Evolutionary conservation across 2,888 invertebrate species (phyloP), one percentile per base, ranked within the genome.

Genomic region (Ophion obscuratus): DNA sequence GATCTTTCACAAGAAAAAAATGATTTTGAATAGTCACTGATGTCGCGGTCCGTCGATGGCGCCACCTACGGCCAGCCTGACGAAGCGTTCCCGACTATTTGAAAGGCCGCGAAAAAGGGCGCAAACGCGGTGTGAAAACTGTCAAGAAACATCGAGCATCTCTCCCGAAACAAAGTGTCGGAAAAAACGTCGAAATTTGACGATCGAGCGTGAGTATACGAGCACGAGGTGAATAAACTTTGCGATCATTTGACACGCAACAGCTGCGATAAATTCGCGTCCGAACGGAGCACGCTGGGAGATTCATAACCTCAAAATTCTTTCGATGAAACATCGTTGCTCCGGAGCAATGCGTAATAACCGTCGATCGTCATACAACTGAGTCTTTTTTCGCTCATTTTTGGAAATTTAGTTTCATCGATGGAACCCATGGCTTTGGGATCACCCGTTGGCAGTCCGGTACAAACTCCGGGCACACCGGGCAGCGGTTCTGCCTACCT

Each of bases 341-440:
- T 5, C 0, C 57, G 14, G 47, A 66, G 27, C 31, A 4, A 14
- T 62, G 27, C 4, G 7, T 7, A 36, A n/a, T 6, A 44, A 73
- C 27, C 17, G 11, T 53, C 11, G 17, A 14, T 66, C 4, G 24
- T 9, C 3, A 71, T n/a, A 27, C 6, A 2, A 24, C 7, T 24
- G 1, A 2, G 14, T 24, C 7, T n/a, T 20, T 17, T 0, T 44
- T 0, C 11, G 57, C 5, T 36, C 57, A 17, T 61, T 31, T 61
- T 40, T 11, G 10, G 10, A 66, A 80, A 66, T 66, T 7, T 20
- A 78, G 73, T 68, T 40, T 27, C 27, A 36, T 44, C 94, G 93
- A 97, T 97, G 97, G 97, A 97, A 93, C 97, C 97, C 74, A 98
- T 98, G 97, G 95, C 96, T 78, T 94, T 98, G 88, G 97, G 97